Base-by-base conservation (phyloP, 2,113 vertebrate species). In the Acinonyx jubatus region DNA sequence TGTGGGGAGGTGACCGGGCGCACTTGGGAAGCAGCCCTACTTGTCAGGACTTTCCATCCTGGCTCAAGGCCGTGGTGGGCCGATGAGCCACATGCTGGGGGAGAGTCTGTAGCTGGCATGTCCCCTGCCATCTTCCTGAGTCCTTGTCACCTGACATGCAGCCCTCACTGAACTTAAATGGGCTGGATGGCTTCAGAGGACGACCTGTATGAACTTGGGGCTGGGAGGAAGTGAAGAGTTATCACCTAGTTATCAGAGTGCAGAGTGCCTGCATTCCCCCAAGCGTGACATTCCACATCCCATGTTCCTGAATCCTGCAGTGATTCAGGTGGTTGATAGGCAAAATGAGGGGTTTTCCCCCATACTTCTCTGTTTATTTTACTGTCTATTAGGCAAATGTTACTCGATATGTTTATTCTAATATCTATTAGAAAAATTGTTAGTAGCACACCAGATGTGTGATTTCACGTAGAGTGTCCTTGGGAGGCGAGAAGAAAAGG, bases 1-100 rank as follows among this genome's bases (percentile, higher is more conserved):
- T 12, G 2, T 6, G 0, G 36, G 52, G 38, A 41, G 52, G 45
- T 4, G 88, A 29, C 38, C 18, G 0, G 41, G 25, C 0, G 1
- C 2, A 2, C 38, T 5, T 41, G 57, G 88, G 76, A 52, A 81
- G n/a, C 10, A 10, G 38, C 18, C 3, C 1, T 8, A 3, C 36
- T 48, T 31, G 27, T 12, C 33, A 0, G 9, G 69, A 27, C 55
- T 33, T 57, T 36, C 79, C 1, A 4, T 38, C 23, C 45, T 33
- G 2, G 8, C 33, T 29, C 23, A 38, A 4, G 27, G 63, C 76
- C 48, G 0, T 2, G 5, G 50, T 19, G 36, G 74, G 74, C 12
- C 3, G 23, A 29, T 0, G 6, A 76, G 71, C 91, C 31, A 0
- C 0, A 1, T 4, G 45, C 38, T 4, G 48, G 31, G 7, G 27